Evolutionary conservation across 2,888 invertebrate genomes (phyloP).

Genomic region (Eumacrocentrus americanus): DNA sequence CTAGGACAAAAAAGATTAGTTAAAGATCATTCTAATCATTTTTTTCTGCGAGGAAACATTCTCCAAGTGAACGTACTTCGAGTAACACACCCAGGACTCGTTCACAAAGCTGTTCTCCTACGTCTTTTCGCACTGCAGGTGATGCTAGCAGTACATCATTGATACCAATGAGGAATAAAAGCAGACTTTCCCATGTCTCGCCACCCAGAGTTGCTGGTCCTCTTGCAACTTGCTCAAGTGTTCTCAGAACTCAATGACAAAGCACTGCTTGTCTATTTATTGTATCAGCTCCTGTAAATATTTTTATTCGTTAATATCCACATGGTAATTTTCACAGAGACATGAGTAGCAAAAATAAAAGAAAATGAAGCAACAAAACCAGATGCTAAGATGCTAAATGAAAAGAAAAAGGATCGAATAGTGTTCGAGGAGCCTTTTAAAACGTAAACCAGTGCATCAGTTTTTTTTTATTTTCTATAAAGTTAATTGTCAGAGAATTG

Average conservation of each 20-base stretch:
- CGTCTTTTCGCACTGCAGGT: constrained; percentile 91
- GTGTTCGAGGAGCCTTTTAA: constrained; percentile 1
- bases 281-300: too few species aligned
- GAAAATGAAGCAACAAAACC: constrained; percentile 17
- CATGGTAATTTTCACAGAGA: constrained; percentile 5
- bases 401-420: constrained; percentile 48
- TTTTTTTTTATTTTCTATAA: background rate
- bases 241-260: constrained; percentile 87
- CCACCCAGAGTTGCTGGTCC: too few species aligned
- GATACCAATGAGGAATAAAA: constrained; percentile 86
- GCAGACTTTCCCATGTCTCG: too few species aligned
- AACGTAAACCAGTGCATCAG: too few species aligned
- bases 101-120: too few species aligned
- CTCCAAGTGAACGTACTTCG: too few species aligned
- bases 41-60: background rate
- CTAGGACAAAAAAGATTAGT: constrained; percentile 52
- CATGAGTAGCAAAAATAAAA: constrained; percentile 16
- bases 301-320: constrained; percentile 2
- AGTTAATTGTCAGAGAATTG: too few species aligned
- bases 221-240: constrained; percentile 82
- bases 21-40: background rate
- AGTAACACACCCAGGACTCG: too few species aligned
- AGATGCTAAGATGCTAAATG: constrained; percentile 38
- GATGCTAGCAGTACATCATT: too few species aligned
- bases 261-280: constrained; percentile 93